A percentile compares a stretch with the other conserved stretches of the same genome.
Conservation (phyloP, 1,140 invertebrate genomes). For the Lepidostoma basale region DNA sequence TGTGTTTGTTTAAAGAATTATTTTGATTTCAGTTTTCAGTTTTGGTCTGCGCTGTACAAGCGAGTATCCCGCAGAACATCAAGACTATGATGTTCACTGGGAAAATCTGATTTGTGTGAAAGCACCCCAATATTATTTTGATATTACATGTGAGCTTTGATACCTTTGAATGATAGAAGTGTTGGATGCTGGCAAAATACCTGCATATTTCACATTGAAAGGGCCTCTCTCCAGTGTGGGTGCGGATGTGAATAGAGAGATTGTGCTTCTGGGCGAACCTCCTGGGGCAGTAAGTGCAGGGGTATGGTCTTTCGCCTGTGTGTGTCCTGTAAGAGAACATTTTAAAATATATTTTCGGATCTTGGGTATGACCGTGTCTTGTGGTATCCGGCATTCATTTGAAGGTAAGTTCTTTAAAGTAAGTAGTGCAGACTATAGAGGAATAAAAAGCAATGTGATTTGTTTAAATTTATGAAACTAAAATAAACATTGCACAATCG, state of each 20-base stretch:
- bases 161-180: not conserved
- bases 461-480: no score
- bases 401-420: not conserved
- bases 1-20: no score
- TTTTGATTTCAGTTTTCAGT: no score
- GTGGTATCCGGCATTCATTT: slow-evolving; percentile 9
- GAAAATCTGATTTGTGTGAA: no score
- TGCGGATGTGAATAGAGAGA: slow-evolving; percentile 81
- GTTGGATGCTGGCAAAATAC: slow-evolving; percentile 46
- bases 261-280: slow-evolving; percentile 86
- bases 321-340: slow-evolving; percentile 57
- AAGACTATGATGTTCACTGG: no score
- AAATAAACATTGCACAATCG: no score
- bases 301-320: slow-evolving; percentile 69
- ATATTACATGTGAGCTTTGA: not conserved
- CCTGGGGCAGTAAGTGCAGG: slow-evolving; percentile 76
- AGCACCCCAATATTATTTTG: no score
- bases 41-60: no score
- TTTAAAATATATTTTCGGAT: not conserved
- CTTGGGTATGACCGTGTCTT: no score
- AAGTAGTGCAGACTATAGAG: no score
- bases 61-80: no score
- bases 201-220: slow-evolving; percentile 83
- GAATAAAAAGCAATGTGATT: no score
- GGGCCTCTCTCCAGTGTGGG: slow-evolving; percentile 80